Evolutionary conservation across 2,113 vertebrate species (phyloP).

Genomic region (Hyperopisus bebe): DNA sequence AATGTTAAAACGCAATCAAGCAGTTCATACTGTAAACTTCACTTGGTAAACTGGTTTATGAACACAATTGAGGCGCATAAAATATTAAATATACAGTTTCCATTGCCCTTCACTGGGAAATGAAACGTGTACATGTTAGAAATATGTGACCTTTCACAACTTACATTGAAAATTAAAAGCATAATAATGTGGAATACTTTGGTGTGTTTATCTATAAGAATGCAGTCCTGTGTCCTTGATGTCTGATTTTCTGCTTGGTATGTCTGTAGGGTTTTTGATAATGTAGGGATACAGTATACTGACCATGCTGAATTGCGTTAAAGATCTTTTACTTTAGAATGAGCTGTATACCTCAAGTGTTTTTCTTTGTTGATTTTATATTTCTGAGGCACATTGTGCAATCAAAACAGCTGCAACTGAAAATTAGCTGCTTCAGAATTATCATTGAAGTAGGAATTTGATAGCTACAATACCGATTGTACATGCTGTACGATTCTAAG

Average conservation of each 20-base stretch:
- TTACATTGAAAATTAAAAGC: background rate
- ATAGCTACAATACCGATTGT: background rate
- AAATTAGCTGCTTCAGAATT: background rate
- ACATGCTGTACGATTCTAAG: background rate
- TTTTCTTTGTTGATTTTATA: background rate
- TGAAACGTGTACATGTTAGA: background rate
- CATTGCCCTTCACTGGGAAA: background rate
- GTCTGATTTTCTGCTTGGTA: background rate
- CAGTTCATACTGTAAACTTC: background rate
- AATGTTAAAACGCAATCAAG: background rate
- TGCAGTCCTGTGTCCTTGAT: slow-evolving; percentile 1
- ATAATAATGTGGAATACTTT: background rate
- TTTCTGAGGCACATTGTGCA: background rate
- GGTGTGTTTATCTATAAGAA: background rate
- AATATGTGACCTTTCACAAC: background rate
- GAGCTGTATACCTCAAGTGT: background rate
- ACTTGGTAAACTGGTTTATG: background rate
- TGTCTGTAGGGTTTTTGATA: background rate
- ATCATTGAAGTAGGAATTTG: background rate
- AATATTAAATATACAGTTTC: background rate
- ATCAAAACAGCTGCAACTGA: background rate
- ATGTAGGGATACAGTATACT: background rate
- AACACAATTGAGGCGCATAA: background rate
- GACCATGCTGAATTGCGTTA: background rate
- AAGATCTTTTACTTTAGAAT: background rate